These are phyloP conservation scores for Polyommatus iphigenia DNA, from an alignment of 2,888 invertebrate species.

Conservation along the genomic window DNA sequence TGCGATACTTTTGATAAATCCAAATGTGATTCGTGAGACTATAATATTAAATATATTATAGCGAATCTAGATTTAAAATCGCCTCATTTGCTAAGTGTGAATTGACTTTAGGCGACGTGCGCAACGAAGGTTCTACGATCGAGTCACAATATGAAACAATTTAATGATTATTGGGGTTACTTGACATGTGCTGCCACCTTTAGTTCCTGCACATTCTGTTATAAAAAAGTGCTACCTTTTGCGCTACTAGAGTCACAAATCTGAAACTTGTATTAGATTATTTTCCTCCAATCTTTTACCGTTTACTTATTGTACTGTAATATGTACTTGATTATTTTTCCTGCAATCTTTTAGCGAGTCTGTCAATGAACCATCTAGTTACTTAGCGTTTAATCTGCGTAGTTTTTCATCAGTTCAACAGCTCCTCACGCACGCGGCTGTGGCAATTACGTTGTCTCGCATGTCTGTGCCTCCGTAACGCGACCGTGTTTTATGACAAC, in stretches of 20 bases:
- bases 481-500: constrained; percentile 29
- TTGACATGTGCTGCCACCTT: too few species aligned
- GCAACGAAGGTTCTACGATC: too few species aligned
- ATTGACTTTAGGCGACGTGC: not conserved
- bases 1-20: not conserved
- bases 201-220: too few species aligned
- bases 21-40: too few species aligned
- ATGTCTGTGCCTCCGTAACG: constrained; percentile 25
- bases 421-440: constrained; percentile 11
- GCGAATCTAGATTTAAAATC: too few species aligned
- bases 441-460: constrained; percentile 16
- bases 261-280: too few species aligned
- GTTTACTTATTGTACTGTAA: not conserved
- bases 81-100: too few species aligned
- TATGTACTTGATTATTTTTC: not conserved
- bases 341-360: not conserved
- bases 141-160: too few species aligned
- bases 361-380: not conserved
- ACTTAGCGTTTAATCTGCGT: not conserved
- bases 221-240: too few species aligned
- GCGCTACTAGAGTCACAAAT: too few species aligned
- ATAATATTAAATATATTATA: too few species aligned
- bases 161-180: too few species aligned
- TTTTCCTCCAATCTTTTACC: not conserved
- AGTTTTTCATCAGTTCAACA: constrained; percentile 14